A percentile compares a stretch with the other conserved stretches of the same genome.
Evolutionary conservation across 2,797 vertebrate species (phyloP).

Genomic region (Enteromius afrohamiltoni): DNA sequence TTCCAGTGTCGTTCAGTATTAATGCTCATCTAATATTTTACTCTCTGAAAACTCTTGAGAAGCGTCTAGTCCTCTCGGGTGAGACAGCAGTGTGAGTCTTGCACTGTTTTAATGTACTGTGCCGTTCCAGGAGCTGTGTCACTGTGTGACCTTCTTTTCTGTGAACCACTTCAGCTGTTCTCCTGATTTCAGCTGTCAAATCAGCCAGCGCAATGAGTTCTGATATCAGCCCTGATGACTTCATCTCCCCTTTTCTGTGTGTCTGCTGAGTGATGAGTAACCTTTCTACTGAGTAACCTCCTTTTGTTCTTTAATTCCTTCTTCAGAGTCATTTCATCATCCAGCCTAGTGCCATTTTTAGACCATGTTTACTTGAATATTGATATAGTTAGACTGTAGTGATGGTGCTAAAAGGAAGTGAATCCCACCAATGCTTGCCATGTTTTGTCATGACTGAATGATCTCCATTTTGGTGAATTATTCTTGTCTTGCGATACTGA

Average conservation of each 20-base stretch:
- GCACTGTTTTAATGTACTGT: background rate
- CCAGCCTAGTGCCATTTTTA: background rate
- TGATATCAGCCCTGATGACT: conserved; percentile 25
- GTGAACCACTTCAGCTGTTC: conserved; percentile 9
- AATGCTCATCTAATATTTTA: background rate
- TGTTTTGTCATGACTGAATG: background rate
- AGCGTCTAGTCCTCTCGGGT: background rate
- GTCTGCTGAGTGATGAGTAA: conserved; percentile 17
- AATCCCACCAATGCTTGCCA: background rate
- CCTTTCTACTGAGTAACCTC: conserved; percentile 1
- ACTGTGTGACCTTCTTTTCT: conserved; percentile 26
- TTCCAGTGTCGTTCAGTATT: background rate
- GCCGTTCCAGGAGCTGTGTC: background rate
- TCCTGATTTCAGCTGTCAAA: conserved; percentile 30
- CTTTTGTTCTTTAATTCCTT: conserved; percentile 6
- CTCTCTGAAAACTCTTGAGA: background rate
- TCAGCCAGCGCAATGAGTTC: conserved; percentile 3
- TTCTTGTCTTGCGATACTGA: background rate
- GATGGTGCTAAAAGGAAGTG: background rate
- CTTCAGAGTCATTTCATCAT: conserved; percentile 28
- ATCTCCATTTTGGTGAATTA: background rate
- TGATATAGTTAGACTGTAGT: background rate
- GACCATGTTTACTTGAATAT: background rate
- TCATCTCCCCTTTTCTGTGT: conserved; percentile 2
- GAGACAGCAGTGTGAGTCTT: background rate